phyloP scores from a whole-genome alignment of 1,140 invertebrate genomes.

The Epicauta chinensis region DNA sequence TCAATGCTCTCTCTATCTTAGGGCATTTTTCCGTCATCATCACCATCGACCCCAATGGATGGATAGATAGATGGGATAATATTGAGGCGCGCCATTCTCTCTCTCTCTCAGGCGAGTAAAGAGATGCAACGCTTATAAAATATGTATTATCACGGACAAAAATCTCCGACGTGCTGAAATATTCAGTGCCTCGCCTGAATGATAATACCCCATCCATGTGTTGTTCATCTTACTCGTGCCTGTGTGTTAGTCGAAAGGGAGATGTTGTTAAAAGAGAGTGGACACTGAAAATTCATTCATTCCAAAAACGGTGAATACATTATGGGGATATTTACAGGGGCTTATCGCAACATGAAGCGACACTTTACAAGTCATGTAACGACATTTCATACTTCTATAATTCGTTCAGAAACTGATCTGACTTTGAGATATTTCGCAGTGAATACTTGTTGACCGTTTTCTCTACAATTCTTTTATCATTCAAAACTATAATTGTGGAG shows the following conservation, averaged over 20 bases:
- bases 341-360: slow-evolving; percentile 15
- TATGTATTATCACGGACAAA: slow-evolving; percentile 41
- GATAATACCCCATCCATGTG: slow-evolving; percentile 13
- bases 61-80: slow-evolving; percentile 6
- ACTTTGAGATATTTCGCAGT: too few relatives aligned
- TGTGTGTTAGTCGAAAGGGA: too few relatives aligned
- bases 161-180: slow-evolving; percentile 39
- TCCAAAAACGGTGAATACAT: slow-evolving; percentile 9
- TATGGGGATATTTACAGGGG: slow-evolving; percentile 12
- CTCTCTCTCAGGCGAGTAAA: slow-evolving; percentile 12
- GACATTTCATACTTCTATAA: slow-evolving; percentile 12
- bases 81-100: slow-evolving; percentile 14
- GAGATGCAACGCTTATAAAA: slow-evolving; percentile 38
- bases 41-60: not conserved
- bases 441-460: too few relatives aligned
- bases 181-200: slow-evolving; percentile 30
- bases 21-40: slow-evolving; percentile 6
- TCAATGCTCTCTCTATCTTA: not conserved
- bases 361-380: slow-evolving; percentile 14
- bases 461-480: too few relatives aligned
- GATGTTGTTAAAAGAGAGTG: slow-evolving; percentile 7
- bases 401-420: not conserved
- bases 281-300: slow-evolving; percentile 15
- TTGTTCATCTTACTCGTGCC: too few relatives aligned
- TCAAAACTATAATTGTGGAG: too few relatives aligned